phyloP scores from a whole-genome alignment of 2,888 invertebrate genomes.

The Himalopsyche tibetana region DNA sequence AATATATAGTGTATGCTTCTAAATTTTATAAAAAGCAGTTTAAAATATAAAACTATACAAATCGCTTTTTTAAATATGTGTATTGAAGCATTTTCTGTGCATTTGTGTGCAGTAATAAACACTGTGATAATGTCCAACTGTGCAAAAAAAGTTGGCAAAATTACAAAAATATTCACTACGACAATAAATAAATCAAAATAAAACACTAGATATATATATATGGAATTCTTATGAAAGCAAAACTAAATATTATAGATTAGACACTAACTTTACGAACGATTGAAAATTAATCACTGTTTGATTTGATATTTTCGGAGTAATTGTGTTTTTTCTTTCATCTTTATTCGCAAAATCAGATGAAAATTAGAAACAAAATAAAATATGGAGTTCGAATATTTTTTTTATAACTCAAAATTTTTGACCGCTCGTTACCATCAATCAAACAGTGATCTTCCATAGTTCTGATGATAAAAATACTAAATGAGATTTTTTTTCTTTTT shows the following conservation, averaged over 20 bases:
- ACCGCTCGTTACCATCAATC: background rate
- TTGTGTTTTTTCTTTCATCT: background rate
- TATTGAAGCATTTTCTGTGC: constrained; percentile 29
- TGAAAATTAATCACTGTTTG: constrained; percentile 34
- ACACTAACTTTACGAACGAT: background rate
- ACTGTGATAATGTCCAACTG: constrained; percentile 31
- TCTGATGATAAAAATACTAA: constrained; percentile 1
- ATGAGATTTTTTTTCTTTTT: background rate
- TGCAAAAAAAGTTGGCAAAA: constrained; percentile 7
- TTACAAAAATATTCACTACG: constrained; percentile 26
- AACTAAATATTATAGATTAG: background rate
- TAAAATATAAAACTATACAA: constrained; percentile 39
- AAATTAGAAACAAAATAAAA: background rate
- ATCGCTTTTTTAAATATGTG: constrained; percentile 16
- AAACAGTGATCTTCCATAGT: constrained; percentile 13
- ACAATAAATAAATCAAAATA: constrained; percentile 28
- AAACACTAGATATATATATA: constrained; percentile 13
- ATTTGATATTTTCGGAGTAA: background rate
- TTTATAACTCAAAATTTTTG: background rate
- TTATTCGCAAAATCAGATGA: background rate
- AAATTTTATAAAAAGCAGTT: constrained; percentile 6
- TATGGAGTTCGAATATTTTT: background rate
- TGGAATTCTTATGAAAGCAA: constrained; percentile 27
- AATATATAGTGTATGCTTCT: constrained; percentile 23
- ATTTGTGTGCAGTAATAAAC: constrained; percentile 19